These are phyloP conservation scores for Luscinia megarhynchos DNA, from an alignment of 2,797 vertebrate species.

Conservation along the genomic window DNA sequence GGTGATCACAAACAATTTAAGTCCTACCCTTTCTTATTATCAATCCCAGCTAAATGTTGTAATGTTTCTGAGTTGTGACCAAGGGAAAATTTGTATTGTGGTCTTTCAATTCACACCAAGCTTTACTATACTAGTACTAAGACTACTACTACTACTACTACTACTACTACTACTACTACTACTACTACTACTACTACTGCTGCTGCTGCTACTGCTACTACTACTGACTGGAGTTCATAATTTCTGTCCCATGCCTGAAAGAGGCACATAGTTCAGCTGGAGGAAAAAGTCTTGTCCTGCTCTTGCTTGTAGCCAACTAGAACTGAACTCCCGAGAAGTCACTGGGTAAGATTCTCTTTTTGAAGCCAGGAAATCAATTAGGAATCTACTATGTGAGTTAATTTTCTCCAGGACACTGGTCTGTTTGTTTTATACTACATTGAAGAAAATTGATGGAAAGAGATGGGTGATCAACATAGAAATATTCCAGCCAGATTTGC, in stretches of 20 bases:
- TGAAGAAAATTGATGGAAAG: neutral
- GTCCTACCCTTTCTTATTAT: neutral
- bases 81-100: neutral
- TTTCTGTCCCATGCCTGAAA: neutral
- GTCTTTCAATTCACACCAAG: neutral
- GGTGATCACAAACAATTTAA: neutral
- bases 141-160: no score
- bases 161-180: no score
- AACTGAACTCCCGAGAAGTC: neutral
- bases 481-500: neutral
- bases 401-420: neutral
- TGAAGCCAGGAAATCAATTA: neutral
- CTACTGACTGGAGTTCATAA: neutral
- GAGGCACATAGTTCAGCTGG: neutral
- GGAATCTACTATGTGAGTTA: neutral
- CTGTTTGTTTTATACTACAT: neutral
- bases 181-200: no score
- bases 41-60: neutral
- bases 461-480: neutral
- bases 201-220: no score
- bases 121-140: neutral
- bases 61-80: neutral
- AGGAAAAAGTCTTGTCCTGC: neutral
- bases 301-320: neutral
- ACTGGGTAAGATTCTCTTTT: neutral